Base-by-base conservation (phyloP, 2,888 invertebrate genomes). In the Drepanosiphum platanoidis region DNA sequence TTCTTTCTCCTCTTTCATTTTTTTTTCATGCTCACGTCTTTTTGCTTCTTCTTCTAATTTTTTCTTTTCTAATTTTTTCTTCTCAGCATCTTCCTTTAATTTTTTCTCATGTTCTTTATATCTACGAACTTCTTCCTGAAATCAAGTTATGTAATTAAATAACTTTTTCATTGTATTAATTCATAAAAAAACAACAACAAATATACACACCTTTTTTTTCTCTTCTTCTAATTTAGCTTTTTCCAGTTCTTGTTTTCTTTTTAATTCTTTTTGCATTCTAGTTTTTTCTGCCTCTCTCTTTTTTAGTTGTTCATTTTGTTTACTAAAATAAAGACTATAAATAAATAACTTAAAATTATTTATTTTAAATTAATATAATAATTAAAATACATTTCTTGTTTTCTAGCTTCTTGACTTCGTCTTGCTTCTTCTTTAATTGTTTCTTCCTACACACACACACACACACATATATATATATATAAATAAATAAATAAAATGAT, bases 101-200 rank as follows among this genome's bases (percentile, higher is more conserved):
- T 89, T 89, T 87, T 91, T 91, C 75, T 90, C 91, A 87, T 91
- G 92, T n/a, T 90, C 90, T 87, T 92, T 92, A 87, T 91, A 89
- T 86, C 89, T 90, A 87, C 88, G 88, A 52, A 86, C 87, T 86
- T 87, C 86, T 79, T 86, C 84, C 84, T 84, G n/a, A 70, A 84
- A 68, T 75, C 15, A 77, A 18, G 8, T 42, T 64, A 39, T n/a
- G n/a, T n/a, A n/a, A 66, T 32, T 1, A 72, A n/a, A 72, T 13
- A 39, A 42, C 7, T 30, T 70, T n/a, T 0, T 27, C 27, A 13
- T 11, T 64, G 27, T 52, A 52, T 68, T 75, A 8, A n/a, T n/a
- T n/a, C n/a, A n/a, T n/a, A n/a, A n/a, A n/a, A 66, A n/a, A n/a
- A 15, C 64, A 9, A 61, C 30, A 78, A 78, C 13, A 66, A 13